Conservation (phyloP, 2,888 invertebrate genomes). For the Dasypolia templi region DNA sequence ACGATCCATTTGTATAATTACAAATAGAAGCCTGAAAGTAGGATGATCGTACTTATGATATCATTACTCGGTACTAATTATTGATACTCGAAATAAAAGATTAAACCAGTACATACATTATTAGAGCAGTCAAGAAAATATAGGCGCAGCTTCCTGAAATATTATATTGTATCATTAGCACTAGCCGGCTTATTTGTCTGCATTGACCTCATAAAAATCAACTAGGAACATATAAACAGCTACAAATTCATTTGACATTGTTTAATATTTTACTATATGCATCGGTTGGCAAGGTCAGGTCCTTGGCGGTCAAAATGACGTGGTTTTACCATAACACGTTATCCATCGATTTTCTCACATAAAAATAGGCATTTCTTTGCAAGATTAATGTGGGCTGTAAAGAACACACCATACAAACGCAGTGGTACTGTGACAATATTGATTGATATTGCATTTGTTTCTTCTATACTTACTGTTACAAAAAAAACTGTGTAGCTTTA, state of each 20-base stretch:
- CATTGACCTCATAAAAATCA: constrained; percentile 54
- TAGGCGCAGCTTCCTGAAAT: constrained; percentile 5
- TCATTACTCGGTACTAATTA: not conserved
- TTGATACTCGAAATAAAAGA: constrained; percentile 4
- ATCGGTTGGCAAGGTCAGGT: constrained; percentile 20
- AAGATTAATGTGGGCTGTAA: constrained; percentile 16
- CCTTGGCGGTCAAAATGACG: constrained; percentile 22
- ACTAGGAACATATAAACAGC: constrained; percentile 33
- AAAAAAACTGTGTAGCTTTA: too few relatives aligned
- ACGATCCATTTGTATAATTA: not conserved
- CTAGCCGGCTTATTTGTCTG: constrained; percentile 46
- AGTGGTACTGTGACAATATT: not conserved
- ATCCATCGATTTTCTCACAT: constrained; percentile 43
- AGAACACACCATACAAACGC: not conserved
- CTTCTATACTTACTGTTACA: constrained; percentile 1
- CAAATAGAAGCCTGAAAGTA: not conserved
- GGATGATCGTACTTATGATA: not conserved
- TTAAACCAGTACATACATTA: not conserved
- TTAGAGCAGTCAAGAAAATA: not conserved
- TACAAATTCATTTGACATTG: constrained; percentile 63
- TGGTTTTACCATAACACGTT: constrained; percentile 9
- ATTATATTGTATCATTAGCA: constrained; percentile 32
- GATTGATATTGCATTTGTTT: constrained; percentile 10
- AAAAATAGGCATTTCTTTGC: constrained; percentile 39
- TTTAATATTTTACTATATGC: constrained; percentile 42